Evolutionary conservation across 2,888 invertebrate genomes (phyloP), one percentile per base, ranked within the genome.

Genomic region (Parelbella ahira): DNA sequence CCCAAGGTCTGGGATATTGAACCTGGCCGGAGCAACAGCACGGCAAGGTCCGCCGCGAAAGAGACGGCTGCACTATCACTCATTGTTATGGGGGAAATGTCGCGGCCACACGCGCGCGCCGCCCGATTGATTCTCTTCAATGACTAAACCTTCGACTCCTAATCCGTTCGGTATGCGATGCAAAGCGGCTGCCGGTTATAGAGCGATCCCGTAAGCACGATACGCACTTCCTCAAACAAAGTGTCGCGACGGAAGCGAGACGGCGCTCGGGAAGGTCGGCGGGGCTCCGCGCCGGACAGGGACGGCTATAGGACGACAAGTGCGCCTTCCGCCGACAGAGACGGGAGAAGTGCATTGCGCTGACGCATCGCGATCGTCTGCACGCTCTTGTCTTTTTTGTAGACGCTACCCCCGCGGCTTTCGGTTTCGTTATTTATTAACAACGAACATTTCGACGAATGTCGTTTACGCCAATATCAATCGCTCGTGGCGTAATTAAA

Each of bases 1-100:
- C 56, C 75, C 83, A 84, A 83, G 84, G 84, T 78, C 83, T 84
- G 86, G 86, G 82, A 83, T 86, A 78, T 86, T 86, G 86, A 87
- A 86, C 86, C 75, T 83, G 75, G 60, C 73, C 75, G 76, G 79
- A 68, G 76, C 81, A 75, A 78, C 74, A 73, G 76, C 77, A 75
- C 78, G 64, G 57, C 76, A 68, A 79, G 77, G 73, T 65, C 71
- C 70, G 78, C 71, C 68, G 75, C 64, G 82, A 79, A 69, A 78
- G 81, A 72, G 80, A 84, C 77, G 74, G 77, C 74, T 74, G 74
- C 68, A 78, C 82, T 80, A 75, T 77, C 81, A 80, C 81, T 81
- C 79, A 83, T 83, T 80, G 82, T 81, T 81, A 83, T 82, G 82
- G 75, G 69, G 66, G 69, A 72, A 72, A 73, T 72, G 83, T 84